Evolutionary conservation across 2,113 vertebrate genomes (phyloP), one percentile per base, ranked within the genome.

Genomic region (Stictonetta naevosa): DNA sequence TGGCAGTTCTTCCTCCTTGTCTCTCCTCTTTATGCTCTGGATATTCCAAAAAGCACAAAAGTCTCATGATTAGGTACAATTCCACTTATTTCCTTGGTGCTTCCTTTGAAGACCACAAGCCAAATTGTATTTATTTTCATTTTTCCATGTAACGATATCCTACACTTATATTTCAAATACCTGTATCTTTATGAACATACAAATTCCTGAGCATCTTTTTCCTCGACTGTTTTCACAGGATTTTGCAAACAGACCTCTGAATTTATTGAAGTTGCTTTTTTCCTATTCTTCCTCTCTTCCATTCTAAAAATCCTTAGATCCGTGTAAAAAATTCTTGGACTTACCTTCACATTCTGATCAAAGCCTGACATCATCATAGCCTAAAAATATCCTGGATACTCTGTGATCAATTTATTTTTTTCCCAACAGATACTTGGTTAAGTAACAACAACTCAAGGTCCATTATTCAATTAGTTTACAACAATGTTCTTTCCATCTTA

Each of bases 81-180:
- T 26, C 44, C 11, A n/a, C 15, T 10, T 22, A 5, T 34, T 60
- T 53, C 67, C 2, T 0, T 22, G 15, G 28, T 1, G 3, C 28
- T 62, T 80, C 60, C 53, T 40, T 40, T 22, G 58, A 72, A 16
- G n/a, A 28, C 16, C 22, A 18, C 29, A n/a, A 55, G n/a, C 23
- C 20, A 19, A 7, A 33, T 6, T 55, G 11, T 36, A 23, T 68
- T 62, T 23, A 21, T 34, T 77, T 50, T 42, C 42, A n/a, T 26
- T 33, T 31, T 33, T 50, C 25, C 13, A 6, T 29, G 42, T 50
- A 18, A 33, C 17, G 34, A 56, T 42, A 33, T 14, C 21, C 72
- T 42, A 31, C 34, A 34, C 40, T 20, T 42, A 7, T 19, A 23
- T 12, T 33, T n/a, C 28, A n/a, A 46, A 29, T 20, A 68, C 1